These are phyloP conservation scores for Augiades crinisus DNA, from an alignment of 2,888 invertebrate species.

Conservation along the genomic window DNA sequence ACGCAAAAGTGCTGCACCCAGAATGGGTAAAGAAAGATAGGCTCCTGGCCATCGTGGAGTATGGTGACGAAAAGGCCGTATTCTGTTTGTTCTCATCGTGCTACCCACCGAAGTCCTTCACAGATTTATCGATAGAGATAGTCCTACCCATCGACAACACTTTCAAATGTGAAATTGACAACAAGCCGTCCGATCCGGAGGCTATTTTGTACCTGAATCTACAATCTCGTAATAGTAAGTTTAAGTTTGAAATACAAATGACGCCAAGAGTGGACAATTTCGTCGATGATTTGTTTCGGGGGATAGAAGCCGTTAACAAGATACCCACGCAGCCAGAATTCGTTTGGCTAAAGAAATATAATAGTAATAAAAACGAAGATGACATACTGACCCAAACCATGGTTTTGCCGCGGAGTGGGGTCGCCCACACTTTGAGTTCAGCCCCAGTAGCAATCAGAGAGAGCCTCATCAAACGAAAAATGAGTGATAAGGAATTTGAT, in stretches of 20 bases:
- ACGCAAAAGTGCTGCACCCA: slow-evolving; percentile 72
- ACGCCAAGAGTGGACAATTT: slow-evolving; percentile 85
- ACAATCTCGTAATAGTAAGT: slow-evolving; percentile 69
- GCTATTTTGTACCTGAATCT: slow-evolving; percentile 74
- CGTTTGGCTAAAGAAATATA: slow-evolving; percentile 83
- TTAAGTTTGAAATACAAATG: slow-evolving; percentile 76
- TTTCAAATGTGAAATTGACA: slow-evolving; percentile 88
- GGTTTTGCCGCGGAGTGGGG: slow-evolving; percentile 57
- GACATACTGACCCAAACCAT: slow-evolving; percentile 59
- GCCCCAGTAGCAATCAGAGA: slow-evolving; percentile 83
- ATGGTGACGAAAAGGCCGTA: slow-evolving; percentile 76
- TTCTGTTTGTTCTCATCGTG: slow-evolving; percentile 78
- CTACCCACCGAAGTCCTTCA: slow-evolving; percentile 86
- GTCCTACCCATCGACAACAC: slow-evolving; percentile 90
- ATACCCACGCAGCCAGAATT: slow-evolving; percentile 70
- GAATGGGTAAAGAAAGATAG: slow-evolving; percentile 74
- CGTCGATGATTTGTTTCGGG: slow-evolving; percentile 87
- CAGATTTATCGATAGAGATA: slow-evolving; percentile 90
- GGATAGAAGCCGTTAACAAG: slow-evolving; percentile 85
- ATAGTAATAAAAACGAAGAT: slow-evolving; percentile 60
- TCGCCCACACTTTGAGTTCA: slow-evolving; percentile 54
- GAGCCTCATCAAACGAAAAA: slow-evolving; percentile 88
- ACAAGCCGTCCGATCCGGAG: slow-evolving; percentile 80
- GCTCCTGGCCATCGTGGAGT: slow-evolving; percentile 71
- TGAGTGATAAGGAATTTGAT: slow-evolving; percentile 88